phyloP scores from a whole-genome alignment of 2,113 vertebrate species.

The Microtus pennsylvanicus region DNA sequence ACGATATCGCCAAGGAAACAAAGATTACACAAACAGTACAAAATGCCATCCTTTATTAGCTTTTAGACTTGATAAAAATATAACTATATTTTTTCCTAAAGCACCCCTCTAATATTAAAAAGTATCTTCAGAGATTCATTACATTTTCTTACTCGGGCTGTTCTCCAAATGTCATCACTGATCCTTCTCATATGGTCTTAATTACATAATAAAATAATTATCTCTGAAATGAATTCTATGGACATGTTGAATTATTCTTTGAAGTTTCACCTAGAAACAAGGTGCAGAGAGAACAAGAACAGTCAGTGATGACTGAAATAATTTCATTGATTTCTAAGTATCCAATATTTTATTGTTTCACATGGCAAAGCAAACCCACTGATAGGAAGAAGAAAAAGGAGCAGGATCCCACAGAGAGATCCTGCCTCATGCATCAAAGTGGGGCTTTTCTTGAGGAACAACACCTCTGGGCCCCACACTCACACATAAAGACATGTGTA shows the following conservation, averaged over 20 bases:
- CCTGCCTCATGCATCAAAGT: not conserved
- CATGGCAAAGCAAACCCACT: not conserved
- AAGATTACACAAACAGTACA: slow-evolving; percentile 64
- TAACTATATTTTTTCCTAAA: slow-evolving; percentile 48
- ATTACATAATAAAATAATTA: not conserved
- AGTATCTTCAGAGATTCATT: slow-evolving; percentile 53
- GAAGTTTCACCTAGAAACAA: not conserved
- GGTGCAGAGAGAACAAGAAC: not conserved
- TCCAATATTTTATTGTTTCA: not conserved
- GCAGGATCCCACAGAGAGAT: not conserved
- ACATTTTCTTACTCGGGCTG: not conserved
- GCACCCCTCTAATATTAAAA: not conserved
- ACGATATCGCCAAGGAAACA: slow-evolving; percentile 20
- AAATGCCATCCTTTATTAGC: slow-evolving; percentile 52
- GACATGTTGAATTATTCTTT: slow-evolving; percentile 3
- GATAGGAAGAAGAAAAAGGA: not conserved
- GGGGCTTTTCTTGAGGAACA: not conserved
- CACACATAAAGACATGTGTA: not conserved
- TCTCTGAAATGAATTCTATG: not conserved
- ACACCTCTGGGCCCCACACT: not conserved
- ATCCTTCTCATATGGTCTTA: not conserved
- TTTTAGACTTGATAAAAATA: slow-evolving; percentile 18
- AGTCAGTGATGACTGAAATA: not conserved
- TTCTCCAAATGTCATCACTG: not conserved
- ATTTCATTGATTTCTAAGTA: not conserved